Evolutionary conservation across 2,797 vertebrate genomes (phyloP).

Genomic region (Tangara arthus): DNA sequence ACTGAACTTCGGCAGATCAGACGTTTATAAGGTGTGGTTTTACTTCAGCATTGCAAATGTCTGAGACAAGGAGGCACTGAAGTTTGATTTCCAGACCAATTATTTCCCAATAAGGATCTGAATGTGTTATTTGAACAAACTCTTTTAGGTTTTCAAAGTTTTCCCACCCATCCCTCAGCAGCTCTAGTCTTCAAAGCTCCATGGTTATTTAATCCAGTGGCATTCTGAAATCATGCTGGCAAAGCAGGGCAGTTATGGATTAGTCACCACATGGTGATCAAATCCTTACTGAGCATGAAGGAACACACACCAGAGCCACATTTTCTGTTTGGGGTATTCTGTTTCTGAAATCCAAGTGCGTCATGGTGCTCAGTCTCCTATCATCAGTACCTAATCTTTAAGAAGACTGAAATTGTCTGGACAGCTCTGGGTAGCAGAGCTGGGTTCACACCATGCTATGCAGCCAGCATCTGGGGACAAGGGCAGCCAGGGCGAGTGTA

Average conservation of each 20-base stretch:
- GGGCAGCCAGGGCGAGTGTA: rapidly evolving
- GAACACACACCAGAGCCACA: background rate
- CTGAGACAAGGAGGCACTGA: background rate
- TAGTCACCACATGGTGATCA: background rate
- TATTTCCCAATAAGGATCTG: background rate
- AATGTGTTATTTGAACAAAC: background rate
- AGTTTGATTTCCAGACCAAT: slow-evolving; percentile 14
- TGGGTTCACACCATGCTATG: background rate
- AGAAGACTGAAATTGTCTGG: background rate
- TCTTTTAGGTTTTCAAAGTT: background rate
- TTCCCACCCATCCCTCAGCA: background rate
- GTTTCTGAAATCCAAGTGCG: background rate
- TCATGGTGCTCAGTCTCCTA: background rate
- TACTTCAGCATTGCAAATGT: background rate
- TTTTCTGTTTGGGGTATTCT: background rate
- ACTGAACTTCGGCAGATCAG: background rate
- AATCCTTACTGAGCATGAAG: background rate
- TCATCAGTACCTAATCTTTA: background rate
- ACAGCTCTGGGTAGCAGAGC: background rate
- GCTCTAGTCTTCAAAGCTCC: background rate
- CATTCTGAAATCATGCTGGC: background rate
- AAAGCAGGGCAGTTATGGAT: background rate
- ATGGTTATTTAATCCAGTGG: background rate
- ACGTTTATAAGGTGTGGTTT: background rate
- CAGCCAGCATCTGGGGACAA: background rate